These are phyloP conservation scores for Ochlodes sylvanus DNA, from an alignment of 2,888 invertebrate genomes.

Conservation along the genomic window DNA sequence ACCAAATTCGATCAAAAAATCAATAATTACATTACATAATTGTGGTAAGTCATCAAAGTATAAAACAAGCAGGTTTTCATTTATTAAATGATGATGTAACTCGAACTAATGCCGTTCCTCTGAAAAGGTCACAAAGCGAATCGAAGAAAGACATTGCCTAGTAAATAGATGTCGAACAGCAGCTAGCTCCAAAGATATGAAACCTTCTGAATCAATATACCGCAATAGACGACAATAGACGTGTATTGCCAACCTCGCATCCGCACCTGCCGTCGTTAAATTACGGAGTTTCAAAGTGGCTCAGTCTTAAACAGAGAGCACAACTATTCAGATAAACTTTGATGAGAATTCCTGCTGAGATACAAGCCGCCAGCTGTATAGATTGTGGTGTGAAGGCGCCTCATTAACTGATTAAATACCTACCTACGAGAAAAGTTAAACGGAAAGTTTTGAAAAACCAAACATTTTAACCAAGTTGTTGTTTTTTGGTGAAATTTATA, in stretches of 20 bases:
- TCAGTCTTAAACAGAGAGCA: constrained; percentile 22
- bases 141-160: too few relatives aligned
- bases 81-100: too few relatives aligned
- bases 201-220: neutral
- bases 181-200: neutral
- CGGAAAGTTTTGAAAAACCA: neutral
- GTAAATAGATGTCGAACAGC: too few relatives aligned
- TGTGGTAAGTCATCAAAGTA: too few relatives aligned
- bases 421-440: too few relatives aligned
- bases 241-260: neutral
- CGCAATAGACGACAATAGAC: constrained; percentile 10
- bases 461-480: too few relatives aligned
- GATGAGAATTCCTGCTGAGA: constrained; percentile 36
- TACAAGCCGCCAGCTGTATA: neutral
- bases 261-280: constrained; percentile 6
- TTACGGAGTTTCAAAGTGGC: constrained; percentile 9
- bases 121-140: too few relatives aligned
- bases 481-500: too few relatives aligned
- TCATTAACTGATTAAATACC: neutral
- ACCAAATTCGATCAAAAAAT: too few relatives aligned
- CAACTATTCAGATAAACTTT: constrained; percentile 38
- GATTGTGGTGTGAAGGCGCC: neutral
- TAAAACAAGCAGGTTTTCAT: too few relatives aligned
- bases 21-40: too few relatives aligned
- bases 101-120: too few relatives aligned